Evolutionary conservation across 2,888 invertebrate genomes (phyloP).

Genomic region (Melieria omissa): DNA sequence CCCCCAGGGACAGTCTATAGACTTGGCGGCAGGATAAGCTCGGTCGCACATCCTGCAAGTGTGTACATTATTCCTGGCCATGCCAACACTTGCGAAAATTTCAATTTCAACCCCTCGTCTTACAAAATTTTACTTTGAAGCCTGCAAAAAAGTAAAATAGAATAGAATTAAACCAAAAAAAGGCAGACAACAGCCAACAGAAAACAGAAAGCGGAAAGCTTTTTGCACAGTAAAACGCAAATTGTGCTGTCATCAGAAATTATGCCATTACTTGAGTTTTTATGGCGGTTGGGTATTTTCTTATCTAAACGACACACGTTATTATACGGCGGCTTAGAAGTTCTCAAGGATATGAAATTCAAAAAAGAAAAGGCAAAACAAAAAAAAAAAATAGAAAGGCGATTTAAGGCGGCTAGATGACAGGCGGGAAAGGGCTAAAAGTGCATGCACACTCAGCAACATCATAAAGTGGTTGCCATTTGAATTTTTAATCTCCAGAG

Average conservation of each 20-base stretch:
- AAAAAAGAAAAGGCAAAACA: conserved; percentile 4
- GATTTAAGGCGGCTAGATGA: background rate
- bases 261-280: conserved; percentile 23
- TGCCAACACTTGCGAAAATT: too few species aligned
- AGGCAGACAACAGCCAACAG: background rate
- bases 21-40: too few species aligned
- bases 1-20: too few species aligned
- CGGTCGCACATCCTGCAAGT: too few species aligned
- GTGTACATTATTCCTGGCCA: too few species aligned
- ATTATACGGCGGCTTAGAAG: background rate
- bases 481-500: conserved; percentile 28
- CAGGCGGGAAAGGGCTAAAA: background rate
- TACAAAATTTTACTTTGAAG: too few species aligned
- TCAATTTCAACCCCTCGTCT: too few species aligned
- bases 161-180: background rate
- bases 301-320: conserved; percentile 23
- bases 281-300: conserved; percentile 17
- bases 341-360: conserved; percentile 8
- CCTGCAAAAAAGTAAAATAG: too few species aligned
- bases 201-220: background rate
- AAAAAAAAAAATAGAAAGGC: background rate
- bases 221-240: background rate
- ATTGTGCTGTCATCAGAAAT: conserved; percentile 26
- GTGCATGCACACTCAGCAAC: conserved; percentile 1
- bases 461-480: conserved; percentile 26